A percentile compares a stretch with the other conserved stretches of the same genome.
Evolutionary conservation across 2,113 vertebrate species (phyloP).

Genomic region (Nothoprocta pentlandii): DNA sequence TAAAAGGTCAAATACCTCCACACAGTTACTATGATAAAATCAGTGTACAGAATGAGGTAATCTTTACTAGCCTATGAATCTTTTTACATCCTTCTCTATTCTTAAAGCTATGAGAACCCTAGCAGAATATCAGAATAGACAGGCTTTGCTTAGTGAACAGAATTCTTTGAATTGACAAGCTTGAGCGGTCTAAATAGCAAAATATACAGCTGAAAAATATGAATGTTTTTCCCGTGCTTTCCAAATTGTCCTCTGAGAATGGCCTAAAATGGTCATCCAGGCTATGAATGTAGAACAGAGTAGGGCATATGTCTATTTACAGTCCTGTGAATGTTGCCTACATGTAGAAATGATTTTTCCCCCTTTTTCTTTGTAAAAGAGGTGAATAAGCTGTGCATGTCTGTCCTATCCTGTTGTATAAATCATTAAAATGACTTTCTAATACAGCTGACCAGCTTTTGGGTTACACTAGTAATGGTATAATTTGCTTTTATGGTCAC

Average conservation of each 20-base stretch:
- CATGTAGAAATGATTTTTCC: neutral
- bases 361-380: too few relatives aligned
- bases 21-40: neutral
- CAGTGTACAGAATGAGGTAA: neutral
- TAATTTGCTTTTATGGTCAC: neutral
- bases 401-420: neutral
- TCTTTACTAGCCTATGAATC: neutral
- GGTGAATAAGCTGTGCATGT: neutral
- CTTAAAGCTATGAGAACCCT: neutral
- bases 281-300: neutral
- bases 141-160: too few relatives aligned
- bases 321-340: neutral
- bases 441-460: neutral
- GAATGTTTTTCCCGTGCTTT: neutral
- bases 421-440: neutral
- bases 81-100: neutral
- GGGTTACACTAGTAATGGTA: neutral
- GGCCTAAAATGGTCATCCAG: neutral
- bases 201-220: neutral
- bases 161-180: too few relatives aligned
- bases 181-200: neutral
- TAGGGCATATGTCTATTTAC: neutral
- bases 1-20: neutral
- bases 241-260: neutral
- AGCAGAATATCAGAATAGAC: neutral